Percentiles rank a stretch among this genome's conserved stretches.
Evolutionary conservation across 2,113 vertebrate species (phyloP).

Genomic region (Manacus vitellinus): DNA sequence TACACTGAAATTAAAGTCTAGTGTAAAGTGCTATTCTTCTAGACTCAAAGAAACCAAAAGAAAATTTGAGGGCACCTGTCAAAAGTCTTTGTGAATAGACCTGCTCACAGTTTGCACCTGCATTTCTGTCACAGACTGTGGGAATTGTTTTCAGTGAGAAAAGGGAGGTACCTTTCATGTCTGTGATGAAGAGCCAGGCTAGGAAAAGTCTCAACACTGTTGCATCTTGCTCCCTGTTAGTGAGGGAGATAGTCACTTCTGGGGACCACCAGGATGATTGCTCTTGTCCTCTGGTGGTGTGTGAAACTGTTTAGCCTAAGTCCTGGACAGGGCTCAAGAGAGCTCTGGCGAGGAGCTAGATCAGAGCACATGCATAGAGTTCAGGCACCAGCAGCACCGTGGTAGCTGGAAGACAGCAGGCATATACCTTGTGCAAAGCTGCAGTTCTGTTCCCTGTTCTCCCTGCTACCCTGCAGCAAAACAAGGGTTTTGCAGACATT

Average conservation of each 20-base stretch:
- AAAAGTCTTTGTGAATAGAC: not conserved
- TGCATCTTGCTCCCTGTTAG: not conserved
- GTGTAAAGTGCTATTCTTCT: not conserved
- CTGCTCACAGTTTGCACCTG: not conserved
- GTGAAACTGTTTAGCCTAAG: not conserved
- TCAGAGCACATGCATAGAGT: not conserved
- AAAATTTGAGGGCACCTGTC: not conserved
- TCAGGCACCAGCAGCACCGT: not conserved
- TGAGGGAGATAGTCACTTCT: not conserved
- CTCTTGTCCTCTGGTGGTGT: not conserved
- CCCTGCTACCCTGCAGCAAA: not conserved
- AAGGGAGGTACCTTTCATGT: not conserved
- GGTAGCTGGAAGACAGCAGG: not conserved
- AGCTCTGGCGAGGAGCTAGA: not conserved
- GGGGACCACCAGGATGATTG: not conserved
- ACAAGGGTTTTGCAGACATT: not conserved
- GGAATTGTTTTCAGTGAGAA: not conserved
- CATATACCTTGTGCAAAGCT: not conserved
- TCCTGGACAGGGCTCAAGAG: not conserved
- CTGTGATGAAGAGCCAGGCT: fast-evolving
- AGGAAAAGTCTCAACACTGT: not conserved
- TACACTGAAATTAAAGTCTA: not conserved
- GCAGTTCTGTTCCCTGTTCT: not conserved
- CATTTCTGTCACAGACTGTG: not conserved
- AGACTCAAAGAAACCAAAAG: not conserved